Evolutionary conservation across 2,888 invertebrate species (phyloP), one percentile per base, ranked within the genome.

Genomic region (Chirona hameri): DNA sequence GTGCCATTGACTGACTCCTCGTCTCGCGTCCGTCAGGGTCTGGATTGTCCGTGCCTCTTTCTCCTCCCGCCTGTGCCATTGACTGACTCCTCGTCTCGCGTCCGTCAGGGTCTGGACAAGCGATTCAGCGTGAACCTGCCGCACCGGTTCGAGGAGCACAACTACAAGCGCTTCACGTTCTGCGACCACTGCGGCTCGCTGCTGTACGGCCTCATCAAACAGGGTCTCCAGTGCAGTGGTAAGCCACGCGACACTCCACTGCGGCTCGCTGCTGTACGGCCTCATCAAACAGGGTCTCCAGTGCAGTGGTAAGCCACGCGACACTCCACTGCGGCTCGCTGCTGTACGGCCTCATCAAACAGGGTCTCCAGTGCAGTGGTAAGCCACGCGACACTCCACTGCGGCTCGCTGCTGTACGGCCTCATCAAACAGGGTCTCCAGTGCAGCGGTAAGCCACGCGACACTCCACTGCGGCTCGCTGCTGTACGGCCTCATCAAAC

Each of bases 141-240:
- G 86, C 99, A 99, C 90, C 94, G 85, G 52, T 85, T 89, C 88
- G 87, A 93, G 87, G 94, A 98, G 87, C 99, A 99, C 91, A 98
- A 93, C 86, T 99, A 97, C 91, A 98, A 97, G 90, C 91, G 96
- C 86, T 98, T 98, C 90, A 99, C 99, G 55, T 99, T 99, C 91
- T 99, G 99, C 91, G 99, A 99, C 91, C 99, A 99, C 89, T 99
- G 99, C 90, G 99, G 99, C 86, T 98, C 98, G 84, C 91, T 99
- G 88, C 92, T 99, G 84, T 99, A 98, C 89, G 99, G 99, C 46
- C 92, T 99, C 87, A 94, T 97, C 88, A 94, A 93, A 89, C 99
- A 99, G 90, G 99, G 99, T 82, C 91, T 98, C 86, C 98, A 98
- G 89, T 98, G 98, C 89, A 95, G 76, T 15, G 76, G 76, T 76